Base-by-base conservation (phyloP, 2,797 vertebrate species). In the Sorex maritimensis region DNA sequence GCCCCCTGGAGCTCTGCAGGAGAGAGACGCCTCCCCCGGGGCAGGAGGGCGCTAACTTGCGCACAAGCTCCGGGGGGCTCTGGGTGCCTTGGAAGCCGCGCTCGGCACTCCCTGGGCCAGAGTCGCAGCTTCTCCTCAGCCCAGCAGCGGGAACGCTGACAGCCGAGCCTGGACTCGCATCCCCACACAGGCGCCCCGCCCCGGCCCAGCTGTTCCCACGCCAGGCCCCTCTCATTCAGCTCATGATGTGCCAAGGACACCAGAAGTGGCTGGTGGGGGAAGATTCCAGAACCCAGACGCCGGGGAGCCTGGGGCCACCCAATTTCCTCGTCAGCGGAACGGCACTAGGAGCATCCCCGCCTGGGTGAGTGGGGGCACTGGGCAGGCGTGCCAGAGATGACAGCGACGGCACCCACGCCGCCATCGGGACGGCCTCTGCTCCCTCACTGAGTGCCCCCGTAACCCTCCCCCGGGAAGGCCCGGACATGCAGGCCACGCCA, bases 121-220 rank as follows among this genome's bases (percentile, higher is more conserved):
- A 87, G 52, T 75, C 83, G 63, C 15, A 55, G 67, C 55, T 87
- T 86, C 82, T 19, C 63, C 46, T 81, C 65, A 91, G 69, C 24
- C 67, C 41, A 72, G 77, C 63, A 88, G 91, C 46, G 77, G 71
- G 81, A 94, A 87, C 92, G 91, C n/a, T 58, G 46, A 86, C 82
- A 81, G 46, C 67, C 34, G 24, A 94, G 89, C 82, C 79, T 34
- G 84, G 52, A 26, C 52, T 46, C 86, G 38, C 80, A 73, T 95
- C 69, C 63, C 49, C 78, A 38, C 90, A 74, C 7, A 78, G 78
- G 49, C 46, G 19, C 74, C 68, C 84, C 91, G 81, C 88, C 92
- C 88, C 21, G 38, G 58, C 30, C 78, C 78, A 94, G 93, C 81
- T 93, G 67, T 52, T 79, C 74, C 81, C 71, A 87, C 58, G 58